These are phyloP conservation scores for Protophormia terraenovae DNA, from an alignment of 2,888 invertebrate genomes.

Conservation along the genomic window DNA sequence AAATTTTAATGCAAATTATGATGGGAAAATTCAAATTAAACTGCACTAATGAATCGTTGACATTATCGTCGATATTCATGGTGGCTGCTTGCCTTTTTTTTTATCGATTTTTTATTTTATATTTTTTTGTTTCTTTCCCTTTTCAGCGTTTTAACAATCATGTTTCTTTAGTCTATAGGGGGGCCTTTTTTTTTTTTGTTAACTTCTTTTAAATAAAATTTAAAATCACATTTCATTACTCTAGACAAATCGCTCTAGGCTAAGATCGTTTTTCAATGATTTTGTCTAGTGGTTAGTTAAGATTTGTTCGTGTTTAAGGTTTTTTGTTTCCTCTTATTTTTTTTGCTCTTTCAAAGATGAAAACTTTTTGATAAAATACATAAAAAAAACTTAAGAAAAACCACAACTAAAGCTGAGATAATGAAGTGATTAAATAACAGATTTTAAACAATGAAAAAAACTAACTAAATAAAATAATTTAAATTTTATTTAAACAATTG, in stretches of 20 bases:
- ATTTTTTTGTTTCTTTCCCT: background rate
- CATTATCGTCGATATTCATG: constrained; percentile 68
- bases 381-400: constrained; percentile 9
- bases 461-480: constrained; percentile 18
- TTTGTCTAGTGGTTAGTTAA: constrained; percentile 53
- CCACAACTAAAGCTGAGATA: constrained; percentile 30
- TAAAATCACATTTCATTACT: constrained; percentile 62
- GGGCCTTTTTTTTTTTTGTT: constrained; percentile 17
- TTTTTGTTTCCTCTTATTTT: constrained; percentile 43
- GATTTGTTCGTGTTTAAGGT: constrained; percentile 55
- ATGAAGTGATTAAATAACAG: constrained; percentile 61
- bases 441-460: constrained; percentile 31
- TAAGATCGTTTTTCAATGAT: constrained; percentile 63
- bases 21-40: constrained; percentile 78
- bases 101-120: too few species aligned
- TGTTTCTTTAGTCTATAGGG: constrained; percentile 3
- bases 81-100: constrained; percentile 31
- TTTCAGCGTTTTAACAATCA: constrained; percentile 37
- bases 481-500: constrained; percentile 21
- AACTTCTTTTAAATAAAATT: too few species aligned
- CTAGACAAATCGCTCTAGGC: constrained; percentile 62
- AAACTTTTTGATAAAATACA: constrained; percentile 57
- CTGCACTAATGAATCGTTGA: constrained; percentile 73
- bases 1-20: constrained; percentile 79
- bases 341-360: constrained; percentile 44